A percentile compares a stretch with the other conserved stretches of the same genome.
phyloP scores from a whole-genome alignment of 2,113 vertebrate species.

The Phalacrocorax pelagicus region DNA sequence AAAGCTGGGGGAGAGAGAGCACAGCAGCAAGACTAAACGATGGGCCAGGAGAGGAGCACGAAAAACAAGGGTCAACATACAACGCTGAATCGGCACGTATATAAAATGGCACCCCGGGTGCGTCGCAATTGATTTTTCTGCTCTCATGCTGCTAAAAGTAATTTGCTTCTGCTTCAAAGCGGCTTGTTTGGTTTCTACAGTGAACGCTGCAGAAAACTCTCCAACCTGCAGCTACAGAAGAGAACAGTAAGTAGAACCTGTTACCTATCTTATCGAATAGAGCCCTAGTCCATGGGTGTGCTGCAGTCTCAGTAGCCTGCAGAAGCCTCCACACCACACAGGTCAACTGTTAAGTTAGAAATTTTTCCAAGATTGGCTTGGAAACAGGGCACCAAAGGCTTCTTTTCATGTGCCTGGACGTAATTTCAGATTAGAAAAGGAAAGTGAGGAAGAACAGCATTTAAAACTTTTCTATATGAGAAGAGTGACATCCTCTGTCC shows the following conservation, averaged over 20 bases:
- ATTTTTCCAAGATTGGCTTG: background rate
- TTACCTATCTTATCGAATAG: accelerated
- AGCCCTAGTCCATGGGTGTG: background rate
- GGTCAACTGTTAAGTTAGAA: background rate
- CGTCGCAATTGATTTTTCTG: background rate
- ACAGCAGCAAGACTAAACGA: background rate
- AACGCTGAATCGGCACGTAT: background rate
- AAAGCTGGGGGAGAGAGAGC: background rate
- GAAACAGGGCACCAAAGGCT: background rate
- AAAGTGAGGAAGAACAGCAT: background rate
- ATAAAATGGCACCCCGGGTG: background rate
- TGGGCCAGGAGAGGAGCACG: background rate
- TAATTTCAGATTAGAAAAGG: background rate
- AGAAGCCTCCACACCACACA: background rate
- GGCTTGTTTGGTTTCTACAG: background rate
- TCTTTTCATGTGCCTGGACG: background rate
- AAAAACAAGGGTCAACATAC: background rate
- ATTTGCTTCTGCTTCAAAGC: background rate
- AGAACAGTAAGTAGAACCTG: background rate
- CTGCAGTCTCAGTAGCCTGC: background rate
- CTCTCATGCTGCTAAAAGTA: background rate
- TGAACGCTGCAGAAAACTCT: background rate
- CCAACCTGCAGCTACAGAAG: background rate
- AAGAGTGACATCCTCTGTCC: background rate
- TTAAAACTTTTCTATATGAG: accelerated